These are phyloP conservation scores for Noctua janthe DNA, from an alignment of 2,888 invertebrate species.

Conservation along the genomic window DNA sequence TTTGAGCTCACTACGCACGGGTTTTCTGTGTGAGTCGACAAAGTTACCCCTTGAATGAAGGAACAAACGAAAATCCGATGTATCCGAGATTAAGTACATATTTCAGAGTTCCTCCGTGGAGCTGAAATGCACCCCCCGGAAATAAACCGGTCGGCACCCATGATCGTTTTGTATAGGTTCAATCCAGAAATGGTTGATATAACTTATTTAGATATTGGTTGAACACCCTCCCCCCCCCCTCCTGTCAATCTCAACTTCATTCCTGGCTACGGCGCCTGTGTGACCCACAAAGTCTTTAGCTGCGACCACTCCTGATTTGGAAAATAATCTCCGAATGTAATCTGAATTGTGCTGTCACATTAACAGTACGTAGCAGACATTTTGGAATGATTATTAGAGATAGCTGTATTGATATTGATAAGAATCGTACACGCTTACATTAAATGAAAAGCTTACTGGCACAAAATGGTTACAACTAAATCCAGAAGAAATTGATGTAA, in stretches of 20 bases:
- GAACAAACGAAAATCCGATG: too few species aligned
- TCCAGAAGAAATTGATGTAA: background rate
- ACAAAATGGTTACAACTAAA: background rate
- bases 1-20: too few species aligned
- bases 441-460: background rate
- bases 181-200: background rate
- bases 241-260: background rate
- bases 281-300: background rate
- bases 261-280: background rate
- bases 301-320: background rate
- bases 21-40: too few species aligned
- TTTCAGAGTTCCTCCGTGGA: background rate
- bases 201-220: background rate
- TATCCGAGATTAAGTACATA: too few species aligned
- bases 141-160: background rate
- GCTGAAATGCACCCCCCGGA: background rate
- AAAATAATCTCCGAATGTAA: constrained; percentile 8
- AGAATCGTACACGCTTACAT: constrained; percentile 2
- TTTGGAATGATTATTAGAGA: constrained; percentile 31
- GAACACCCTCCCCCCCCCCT: background rate
- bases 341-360: constrained; percentile 20
- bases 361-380: constrained; percentile 27
- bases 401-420: constrained; percentile 20
- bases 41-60: too few species aligned
- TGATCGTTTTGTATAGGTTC: background rate